phyloP scores from a whole-genome alignment of 2,113 vertebrate genomes.

The Hemiscyllium ocellatum region DNA sequence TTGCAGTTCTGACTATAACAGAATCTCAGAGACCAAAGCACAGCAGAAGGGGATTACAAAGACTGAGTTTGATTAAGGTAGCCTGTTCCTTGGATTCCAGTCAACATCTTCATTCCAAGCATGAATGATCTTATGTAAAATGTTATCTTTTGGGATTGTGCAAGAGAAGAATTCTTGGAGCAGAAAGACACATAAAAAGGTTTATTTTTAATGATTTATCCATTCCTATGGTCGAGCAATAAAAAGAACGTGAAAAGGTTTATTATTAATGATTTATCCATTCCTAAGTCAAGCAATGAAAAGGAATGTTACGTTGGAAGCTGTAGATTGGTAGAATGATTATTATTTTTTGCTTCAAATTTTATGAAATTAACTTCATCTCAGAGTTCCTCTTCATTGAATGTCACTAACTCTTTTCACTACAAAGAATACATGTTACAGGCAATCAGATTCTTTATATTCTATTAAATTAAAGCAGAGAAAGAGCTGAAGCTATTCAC shows the following conservation, averaged over 20 bases:
- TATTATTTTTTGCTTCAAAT: not conserved
- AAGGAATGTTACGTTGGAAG: not conserved
- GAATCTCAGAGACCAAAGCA: slow-evolving; percentile 9
- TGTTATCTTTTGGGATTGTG: not conserved
- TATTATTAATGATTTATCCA: not conserved
- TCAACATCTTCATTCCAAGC: not conserved
- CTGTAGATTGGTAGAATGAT: not conserved
- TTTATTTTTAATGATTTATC: not conserved
- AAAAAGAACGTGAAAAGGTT: not conserved
- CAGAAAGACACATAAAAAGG: not conserved
- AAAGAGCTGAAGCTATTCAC: not conserved
- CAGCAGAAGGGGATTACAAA: not conserved
- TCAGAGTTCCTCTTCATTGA: not conserved
- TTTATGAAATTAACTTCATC: not conserved
- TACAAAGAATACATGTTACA: not conserved
- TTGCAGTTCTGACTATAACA: not conserved
- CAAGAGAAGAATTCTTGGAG: not conserved
- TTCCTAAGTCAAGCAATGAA: not conserved
- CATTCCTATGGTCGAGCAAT: not conserved
- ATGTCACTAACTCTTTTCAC: not conserved
- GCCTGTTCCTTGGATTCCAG: not conserved
- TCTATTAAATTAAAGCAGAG: not conserved
- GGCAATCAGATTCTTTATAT: not conserved
- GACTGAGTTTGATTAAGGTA: not conserved
- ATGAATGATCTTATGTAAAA: not conserved